These are phyloP conservation scores for Mormyrus lacerda DNA, from an alignment of 2,113 vertebrate species.

Conservation along the genomic window DNA sequence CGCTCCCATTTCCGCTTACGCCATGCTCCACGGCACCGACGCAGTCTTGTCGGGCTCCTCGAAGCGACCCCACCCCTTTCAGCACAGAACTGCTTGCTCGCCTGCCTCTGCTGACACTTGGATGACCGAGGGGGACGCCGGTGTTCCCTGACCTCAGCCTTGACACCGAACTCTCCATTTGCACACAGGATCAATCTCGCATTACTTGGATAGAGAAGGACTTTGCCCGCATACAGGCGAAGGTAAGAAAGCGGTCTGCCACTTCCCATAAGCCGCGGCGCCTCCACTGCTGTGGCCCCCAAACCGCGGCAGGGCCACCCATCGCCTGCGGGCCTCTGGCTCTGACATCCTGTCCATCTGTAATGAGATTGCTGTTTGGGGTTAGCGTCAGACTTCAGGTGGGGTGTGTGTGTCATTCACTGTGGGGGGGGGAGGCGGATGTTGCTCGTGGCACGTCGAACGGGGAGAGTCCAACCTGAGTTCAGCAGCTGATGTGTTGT, in stretches of 20 bases:
- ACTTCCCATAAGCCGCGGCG: not conserved
- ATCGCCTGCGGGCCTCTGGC: not conserved
- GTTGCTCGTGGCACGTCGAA: not conserved
- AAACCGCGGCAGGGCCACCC: not conserved
- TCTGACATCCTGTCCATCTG: not conserved
- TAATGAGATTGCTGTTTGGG: not conserved
- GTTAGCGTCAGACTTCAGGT: not conserved
- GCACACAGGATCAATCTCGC: conserved; percentile 44
- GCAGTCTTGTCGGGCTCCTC: not conserved
- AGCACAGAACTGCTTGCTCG: not conserved
- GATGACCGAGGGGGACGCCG: not conserved
- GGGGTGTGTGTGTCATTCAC: not conserved
- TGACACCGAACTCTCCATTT: conserved; percentile 2
- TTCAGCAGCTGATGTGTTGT: not conserved
- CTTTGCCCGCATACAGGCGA: conserved; percentile 24
- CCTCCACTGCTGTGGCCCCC: not conserved
- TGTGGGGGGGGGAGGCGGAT: not conserved
- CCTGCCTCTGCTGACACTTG: not conserved
- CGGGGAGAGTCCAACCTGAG: not conserved
- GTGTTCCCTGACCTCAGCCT: not conserved
- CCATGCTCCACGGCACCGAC: not conserved
- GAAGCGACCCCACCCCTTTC: not conserved
- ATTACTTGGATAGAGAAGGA: conserved; percentile 53
- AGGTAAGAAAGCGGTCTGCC: conserved; percentile 42
- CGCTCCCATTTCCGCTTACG: not conserved